These are phyloP conservation scores for Lordiphosa mommai DNA, from an alignment of 1,140 invertebrate genomes.

Conservation along the genomic window DNA sequence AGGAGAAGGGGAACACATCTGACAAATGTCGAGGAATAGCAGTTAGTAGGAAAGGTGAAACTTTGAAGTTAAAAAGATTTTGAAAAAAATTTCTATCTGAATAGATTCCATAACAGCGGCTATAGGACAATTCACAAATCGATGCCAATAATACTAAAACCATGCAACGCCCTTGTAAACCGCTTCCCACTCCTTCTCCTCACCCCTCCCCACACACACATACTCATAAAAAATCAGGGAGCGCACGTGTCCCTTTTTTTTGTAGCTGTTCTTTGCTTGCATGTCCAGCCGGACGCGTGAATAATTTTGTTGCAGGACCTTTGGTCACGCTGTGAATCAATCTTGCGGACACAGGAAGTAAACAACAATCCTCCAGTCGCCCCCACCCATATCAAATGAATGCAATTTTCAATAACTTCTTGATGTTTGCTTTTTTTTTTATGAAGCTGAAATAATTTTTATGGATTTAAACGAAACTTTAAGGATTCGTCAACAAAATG, in stretches of 20 bases:
- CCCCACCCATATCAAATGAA: conserved; percentile 21
- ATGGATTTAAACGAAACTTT: conserved; percentile 10
- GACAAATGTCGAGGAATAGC: no score
- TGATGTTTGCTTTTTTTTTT: conserved; percentile 35
- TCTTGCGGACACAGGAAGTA: conserved; percentile 66
- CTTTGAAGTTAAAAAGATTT: no score
- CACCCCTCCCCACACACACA: background rate
- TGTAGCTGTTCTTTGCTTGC: conserved; percentile 34
- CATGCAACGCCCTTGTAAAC: conserved; percentile 13
- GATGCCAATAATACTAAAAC: no score
- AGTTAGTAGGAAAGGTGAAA: no score
- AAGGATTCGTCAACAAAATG: conserved; percentile 49
- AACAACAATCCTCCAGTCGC: conserved; percentile 25
- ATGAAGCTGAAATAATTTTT: conserved; percentile 43
- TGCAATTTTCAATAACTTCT: conserved; percentile 50
- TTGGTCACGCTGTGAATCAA: conserved; percentile 78
- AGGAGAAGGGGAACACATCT: no score
- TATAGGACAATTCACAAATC: no score
- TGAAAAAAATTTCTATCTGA: no score
- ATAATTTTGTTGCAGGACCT: conserved; percentile 70
- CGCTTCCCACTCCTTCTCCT: background rate
- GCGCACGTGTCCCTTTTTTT: conserved; percentile 41
- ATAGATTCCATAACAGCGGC: no score
- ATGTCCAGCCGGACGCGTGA: conserved; percentile 67
- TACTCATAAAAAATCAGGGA: conserved; percentile 45